Percentiles rank a stretch among this genome's conserved stretches.
Conservation (phyloP, 2,113 vertebrate species). For the Tragelaphus imberbis region DNA sequence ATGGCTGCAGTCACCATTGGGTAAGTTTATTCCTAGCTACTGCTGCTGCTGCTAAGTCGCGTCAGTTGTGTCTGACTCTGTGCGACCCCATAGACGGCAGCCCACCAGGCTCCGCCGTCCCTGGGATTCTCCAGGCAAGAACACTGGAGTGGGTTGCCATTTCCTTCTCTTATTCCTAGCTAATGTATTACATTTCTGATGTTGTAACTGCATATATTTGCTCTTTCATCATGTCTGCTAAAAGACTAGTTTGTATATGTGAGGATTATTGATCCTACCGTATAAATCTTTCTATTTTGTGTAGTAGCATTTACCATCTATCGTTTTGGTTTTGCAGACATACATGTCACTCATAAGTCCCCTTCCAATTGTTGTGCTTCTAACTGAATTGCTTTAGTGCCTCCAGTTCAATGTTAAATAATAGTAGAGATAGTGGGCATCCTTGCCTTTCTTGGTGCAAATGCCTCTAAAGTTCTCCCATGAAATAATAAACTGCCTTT, state of each 20-base stretch:
- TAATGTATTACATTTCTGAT: not conserved
- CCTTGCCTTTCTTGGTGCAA: not conserved
- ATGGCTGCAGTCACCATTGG: not conserved
- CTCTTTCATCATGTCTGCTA: not conserved
- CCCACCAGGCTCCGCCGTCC: no score
- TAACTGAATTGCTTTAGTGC: not conserved
- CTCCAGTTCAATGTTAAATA: no score
- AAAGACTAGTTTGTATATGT: not conserved
- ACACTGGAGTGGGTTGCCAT: no score
- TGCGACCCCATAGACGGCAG: no score
- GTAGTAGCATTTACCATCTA: not conserved
- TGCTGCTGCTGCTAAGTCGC: no score
- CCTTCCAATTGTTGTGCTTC: not conserved
- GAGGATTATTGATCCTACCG: not conserved
- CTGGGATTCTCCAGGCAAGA: no score
- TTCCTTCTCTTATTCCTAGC: not conserved
- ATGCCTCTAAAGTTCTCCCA: no score
- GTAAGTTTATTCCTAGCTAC: not conserved
- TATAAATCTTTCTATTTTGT: not conserved
- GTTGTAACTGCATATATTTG: not conserved
- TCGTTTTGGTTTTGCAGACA: not conserved
- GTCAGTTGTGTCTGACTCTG: no score
- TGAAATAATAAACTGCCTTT: not conserved
- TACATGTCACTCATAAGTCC: not conserved
- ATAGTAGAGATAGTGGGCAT: no score